Evolutionary conservation across 2,888 invertebrate genomes (phyloP).

Genomic region (Onthophagus sagittarius): DNA sequence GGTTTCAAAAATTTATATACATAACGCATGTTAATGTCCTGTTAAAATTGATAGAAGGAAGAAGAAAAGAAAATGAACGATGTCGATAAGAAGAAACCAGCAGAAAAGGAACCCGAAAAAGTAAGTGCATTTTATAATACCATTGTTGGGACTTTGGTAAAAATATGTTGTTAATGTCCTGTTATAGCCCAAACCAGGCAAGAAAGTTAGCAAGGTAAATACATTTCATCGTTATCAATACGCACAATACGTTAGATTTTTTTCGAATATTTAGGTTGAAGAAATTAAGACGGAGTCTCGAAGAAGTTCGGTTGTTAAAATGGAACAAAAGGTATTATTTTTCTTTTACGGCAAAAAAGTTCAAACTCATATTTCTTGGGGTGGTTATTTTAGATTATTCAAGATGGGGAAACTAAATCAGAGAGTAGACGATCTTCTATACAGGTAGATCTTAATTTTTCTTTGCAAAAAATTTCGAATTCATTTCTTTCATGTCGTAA

Average conservation of each 20-base stretch:
- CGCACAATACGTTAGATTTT: background rate
- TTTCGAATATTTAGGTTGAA: conserved; percentile 38
- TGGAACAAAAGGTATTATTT: conserved; percentile 41
- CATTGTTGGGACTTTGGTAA: background rate
- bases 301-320: conserved; percentile 43
- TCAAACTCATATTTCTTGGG: background rate
- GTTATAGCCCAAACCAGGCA: conserved; percentile 16
- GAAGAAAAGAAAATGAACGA: conserved; percentile 44
- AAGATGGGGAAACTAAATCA: conserved; percentile 44
- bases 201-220: conserved; percentile 41
- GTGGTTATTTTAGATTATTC: conserved; percentile 34
- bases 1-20: no score
- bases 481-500: conserved; percentile 12
- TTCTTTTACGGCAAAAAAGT: background rate
- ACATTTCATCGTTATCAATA: conserved; percentile 1
- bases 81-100: conserved; percentile 51
- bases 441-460: conserved; percentile 23
- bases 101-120: conserved; percentile 51
- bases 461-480: conserved; percentile 16
- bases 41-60: conserved; percentile 34
- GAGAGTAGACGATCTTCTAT: conserved; percentile 46
- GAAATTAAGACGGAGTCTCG: conserved; percentile 45
- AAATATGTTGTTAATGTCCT: background rate
- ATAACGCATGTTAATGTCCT: background rate
- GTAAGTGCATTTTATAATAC: conserved; percentile 15